phyloP scores from a whole-genome alignment of 2,113 vertebrate genomes.

The Etheostoma cragini region DNA sequence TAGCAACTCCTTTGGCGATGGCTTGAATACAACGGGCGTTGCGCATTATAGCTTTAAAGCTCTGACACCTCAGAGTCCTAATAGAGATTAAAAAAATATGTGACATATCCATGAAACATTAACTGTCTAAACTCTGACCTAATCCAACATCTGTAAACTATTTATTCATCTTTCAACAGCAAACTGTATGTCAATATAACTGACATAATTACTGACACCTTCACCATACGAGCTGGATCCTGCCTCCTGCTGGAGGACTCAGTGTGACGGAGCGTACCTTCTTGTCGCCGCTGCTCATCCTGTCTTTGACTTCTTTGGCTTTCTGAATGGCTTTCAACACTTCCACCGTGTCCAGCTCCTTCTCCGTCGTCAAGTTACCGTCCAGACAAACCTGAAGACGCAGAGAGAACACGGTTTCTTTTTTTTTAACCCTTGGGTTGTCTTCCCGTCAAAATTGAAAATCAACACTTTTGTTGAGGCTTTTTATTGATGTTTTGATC shows the following conservation, averaged over 20 bases:
- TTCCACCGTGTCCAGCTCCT: conserved; percentile 97
- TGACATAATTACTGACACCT: not conserved
- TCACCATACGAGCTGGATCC: not conserved
- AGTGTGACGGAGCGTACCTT: conserved; percentile 83
- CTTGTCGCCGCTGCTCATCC: conserved; percentile 89
- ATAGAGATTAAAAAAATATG: not conserved
- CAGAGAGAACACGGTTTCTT: not conserved
- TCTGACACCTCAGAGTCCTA: too few relatives aligned
- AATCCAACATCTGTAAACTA: not conserved
- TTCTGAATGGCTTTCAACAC: conserved; percentile 98
- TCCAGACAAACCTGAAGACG: conserved; percentile 91
- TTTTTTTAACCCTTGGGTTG: too few relatives aligned
- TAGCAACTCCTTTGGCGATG: too few relatives aligned
- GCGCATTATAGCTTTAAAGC: too few relatives aligned
- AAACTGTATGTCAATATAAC: not conserved
- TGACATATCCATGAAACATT: not conserved
- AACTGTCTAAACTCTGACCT: not conserved
- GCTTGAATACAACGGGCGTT: too few relatives aligned
- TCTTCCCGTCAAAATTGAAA: too few relatives aligned
- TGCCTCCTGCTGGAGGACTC: not conserved
- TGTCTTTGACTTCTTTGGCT: conserved; percentile 94
- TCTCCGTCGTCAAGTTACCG: conserved; percentile 88
- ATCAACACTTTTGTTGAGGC: too few relatives aligned
- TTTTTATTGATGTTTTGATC: too few relatives aligned
- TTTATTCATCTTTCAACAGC: not conserved